Conservation (phyloP, 2,888 invertebrate species). For the Arrhopalites spinosus region DNA sequence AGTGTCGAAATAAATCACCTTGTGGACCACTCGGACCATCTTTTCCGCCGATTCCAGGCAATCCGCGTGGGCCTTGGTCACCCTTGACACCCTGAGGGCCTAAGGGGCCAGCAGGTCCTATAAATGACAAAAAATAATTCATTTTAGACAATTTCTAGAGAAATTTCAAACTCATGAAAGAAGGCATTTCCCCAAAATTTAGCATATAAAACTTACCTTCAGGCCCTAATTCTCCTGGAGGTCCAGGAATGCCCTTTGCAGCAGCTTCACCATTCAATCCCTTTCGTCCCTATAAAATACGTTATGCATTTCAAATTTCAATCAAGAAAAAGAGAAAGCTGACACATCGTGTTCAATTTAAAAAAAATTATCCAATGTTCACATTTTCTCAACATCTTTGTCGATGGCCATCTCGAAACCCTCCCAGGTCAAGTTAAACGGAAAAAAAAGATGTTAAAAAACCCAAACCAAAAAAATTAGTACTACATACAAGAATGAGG, state of each 20-base stretch:
- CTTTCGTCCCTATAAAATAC: slow-evolving; percentile 64
- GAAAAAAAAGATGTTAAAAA: neutral
- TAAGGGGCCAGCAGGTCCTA: neutral
- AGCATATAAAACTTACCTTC: slow-evolving; percentile 57
- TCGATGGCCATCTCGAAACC: neutral
- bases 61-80: slow-evolving; percentile 35
- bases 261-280: slow-evolving; percentile 65
- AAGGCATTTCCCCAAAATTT: no score
- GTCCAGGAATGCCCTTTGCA: slow-evolving; percentile 70
- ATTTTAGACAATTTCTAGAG: no score
- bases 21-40: slow-evolving; percentile 82
- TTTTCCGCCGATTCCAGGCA: slow-evolving; percentile 66
- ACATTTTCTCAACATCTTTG: neutral
- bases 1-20: slow-evolving; percentile 67
- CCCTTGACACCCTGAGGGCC: slow-evolving; percentile 14
- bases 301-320: neutral
- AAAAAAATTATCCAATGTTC: neutral
- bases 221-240: slow-evolving; percentile 64
- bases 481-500: neutral
- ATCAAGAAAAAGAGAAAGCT: neutral
- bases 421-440: no score
- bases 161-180: no score
- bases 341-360: no score
- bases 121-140: no score
- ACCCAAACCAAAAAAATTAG: neutral